phyloP scores from a whole-genome alignment of 1,140 invertebrate genomes.

The Helicoverpa armigera region DNA sequence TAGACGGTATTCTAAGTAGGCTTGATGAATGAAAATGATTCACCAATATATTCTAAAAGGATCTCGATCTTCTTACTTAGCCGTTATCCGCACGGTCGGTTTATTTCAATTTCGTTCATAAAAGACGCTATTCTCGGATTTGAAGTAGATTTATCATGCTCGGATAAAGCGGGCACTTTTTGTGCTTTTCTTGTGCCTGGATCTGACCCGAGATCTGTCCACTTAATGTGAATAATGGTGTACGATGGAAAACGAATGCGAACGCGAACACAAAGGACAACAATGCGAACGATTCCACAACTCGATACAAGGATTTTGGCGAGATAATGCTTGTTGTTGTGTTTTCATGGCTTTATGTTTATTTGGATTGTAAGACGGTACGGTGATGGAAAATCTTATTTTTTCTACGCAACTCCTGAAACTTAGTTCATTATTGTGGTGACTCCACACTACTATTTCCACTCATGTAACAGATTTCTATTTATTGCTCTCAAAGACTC shows the following conservation, averaged over 20 bases:
- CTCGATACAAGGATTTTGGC: constrained; percentile 81
- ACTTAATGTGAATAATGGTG: constrained; percentile 87
- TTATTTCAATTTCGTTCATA: constrained; percentile 87
- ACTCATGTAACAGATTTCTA: too few relatives aligned
- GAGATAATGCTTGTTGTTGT: constrained; percentile 69
- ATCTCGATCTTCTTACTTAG: constrained; percentile 85
- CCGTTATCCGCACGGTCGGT: constrained; percentile 86
- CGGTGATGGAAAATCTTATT: background rate
- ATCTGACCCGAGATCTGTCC: constrained; percentile 86
- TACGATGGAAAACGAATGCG: constrained; percentile 86
- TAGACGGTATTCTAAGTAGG: constrained; percentile 45
- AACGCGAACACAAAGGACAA: constrained; percentile 85
- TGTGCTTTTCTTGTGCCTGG: constrained; percentile 86
- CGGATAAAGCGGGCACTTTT: constrained; percentile 86
- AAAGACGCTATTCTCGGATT: constrained; percentile 86
- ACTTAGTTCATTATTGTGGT: too few relatives aligned
- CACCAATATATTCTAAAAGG: constrained; percentile 84
- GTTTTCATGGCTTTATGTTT: constrained; percentile 50
- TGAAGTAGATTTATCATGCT: constrained; percentile 87
- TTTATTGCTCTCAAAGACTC: too few relatives aligned
- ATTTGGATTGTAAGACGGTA: constrained; percentile 3
- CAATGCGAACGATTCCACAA: constrained; percentile 84
- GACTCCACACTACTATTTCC: too few relatives aligned
- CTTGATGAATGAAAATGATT: constrained; percentile 84
- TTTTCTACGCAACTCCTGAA: background rate